phyloP scores from a whole-genome alignment of 2,888 invertebrate species.

The Trissolcus brochymenae region DNA sequence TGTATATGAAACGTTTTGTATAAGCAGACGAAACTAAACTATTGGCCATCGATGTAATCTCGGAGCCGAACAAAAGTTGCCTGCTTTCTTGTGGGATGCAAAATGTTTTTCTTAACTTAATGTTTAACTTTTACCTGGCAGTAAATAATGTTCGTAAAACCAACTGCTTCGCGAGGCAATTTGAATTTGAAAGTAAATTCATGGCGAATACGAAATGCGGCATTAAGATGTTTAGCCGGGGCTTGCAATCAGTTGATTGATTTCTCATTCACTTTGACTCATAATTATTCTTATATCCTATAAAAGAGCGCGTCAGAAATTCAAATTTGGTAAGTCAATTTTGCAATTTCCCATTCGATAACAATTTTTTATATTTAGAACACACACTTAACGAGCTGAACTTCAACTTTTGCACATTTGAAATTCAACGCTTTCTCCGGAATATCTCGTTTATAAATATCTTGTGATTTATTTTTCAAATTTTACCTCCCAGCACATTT shows the following conservation, averaged over 20 bases:
- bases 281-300: slow-evolving; percentile 42
- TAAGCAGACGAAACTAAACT: slow-evolving; percentile 12
- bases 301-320: slow-evolving; percentile 27
- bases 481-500: slow-evolving; percentile 13
- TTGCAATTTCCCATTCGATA: slow-evolving; percentile 14
- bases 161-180: slow-evolving; percentile 59
- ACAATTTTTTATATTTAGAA: slow-evolving; percentile 15
- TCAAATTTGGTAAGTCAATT: slow-evolving; percentile 33
- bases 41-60: slow-evolving; percentile 32
- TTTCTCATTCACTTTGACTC: slow-evolving; percentile 49
- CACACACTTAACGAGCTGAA: slow-evolving; percentile 12
- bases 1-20: too few relatives aligned
- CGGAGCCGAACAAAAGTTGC: slow-evolving; percentile 19
- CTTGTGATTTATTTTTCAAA: too few relatives aligned
- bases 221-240: slow-evolving; percentile 30
- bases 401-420: too few relatives aligned
- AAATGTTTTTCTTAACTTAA: slow-evolving; percentile 41
- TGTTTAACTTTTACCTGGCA: slow-evolving; percentile 52
- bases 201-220: slow-evolving; percentile 63
- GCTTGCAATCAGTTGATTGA: slow-evolving; percentile 53
- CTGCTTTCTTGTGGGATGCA: slow-evolving; percentile 27
- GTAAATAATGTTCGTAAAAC: slow-evolving; percentile 53
- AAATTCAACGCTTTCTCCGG: too few relatives aligned
- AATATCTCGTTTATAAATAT: too few relatives aligned
- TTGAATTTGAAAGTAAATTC: slow-evolving; percentile 70